phyloP scores from a whole-genome alignment of 2,113 vertebrate genomes.

The Crypturellus undulatus region DNA sequence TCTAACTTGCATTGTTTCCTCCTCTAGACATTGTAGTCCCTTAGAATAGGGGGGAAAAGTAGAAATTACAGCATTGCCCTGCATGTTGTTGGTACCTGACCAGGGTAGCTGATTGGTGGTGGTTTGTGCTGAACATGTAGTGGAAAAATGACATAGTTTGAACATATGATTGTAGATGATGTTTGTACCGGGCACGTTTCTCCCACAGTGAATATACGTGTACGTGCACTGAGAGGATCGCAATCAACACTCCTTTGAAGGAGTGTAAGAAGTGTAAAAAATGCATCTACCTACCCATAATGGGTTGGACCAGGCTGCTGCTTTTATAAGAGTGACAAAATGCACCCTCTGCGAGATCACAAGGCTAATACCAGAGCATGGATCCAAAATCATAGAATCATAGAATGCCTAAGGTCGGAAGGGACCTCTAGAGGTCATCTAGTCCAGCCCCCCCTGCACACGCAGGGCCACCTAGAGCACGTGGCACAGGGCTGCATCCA shows the following conservation, averaged over 20 bases:
- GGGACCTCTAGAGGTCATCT: too few species aligned
- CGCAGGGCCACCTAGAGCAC: too few species aligned
- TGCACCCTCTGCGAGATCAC: background rate
- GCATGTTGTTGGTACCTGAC: fast-evolving
- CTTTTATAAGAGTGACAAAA: background rate
- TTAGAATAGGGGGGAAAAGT: background rate
- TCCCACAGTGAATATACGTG: background rate
- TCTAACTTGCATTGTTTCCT: background rate
- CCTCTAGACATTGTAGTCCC: background rate
- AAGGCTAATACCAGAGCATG: background rate
- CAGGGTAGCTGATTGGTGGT: fast-evolving
- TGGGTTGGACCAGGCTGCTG: background rate
- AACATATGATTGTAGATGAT: background rate
- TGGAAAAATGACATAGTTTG: background rate
- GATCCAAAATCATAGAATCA: too few species aligned
- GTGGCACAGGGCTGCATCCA: too few species aligned
- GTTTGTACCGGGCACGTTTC: background rate
- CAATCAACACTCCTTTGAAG: background rate
- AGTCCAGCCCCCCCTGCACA: too few species aligned
- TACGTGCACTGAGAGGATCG: background rate
- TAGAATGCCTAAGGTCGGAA: too few species aligned
- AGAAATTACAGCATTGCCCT: background rate
- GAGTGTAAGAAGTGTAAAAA: fast-evolving
- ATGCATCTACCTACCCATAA: fast-evolving
- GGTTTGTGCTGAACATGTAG: background rate